Conservation (phyloP, 1,140 invertebrate genomes). For the Drosophila pectinifera region DNA sequence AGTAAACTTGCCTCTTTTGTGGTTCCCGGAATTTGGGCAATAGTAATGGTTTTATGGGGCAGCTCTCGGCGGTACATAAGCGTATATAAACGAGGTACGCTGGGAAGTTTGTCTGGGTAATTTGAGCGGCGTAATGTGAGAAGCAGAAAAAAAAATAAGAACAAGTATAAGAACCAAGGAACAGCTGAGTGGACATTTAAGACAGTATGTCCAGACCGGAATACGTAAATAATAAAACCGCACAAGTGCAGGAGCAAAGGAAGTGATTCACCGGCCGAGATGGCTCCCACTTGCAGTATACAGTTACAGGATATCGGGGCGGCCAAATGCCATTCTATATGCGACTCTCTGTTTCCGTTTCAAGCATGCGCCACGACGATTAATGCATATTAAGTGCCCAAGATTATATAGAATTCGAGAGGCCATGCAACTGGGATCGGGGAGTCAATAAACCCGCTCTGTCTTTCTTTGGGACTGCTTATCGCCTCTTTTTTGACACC, state of each 20-base stretch:
- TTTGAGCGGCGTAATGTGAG: constrained; percentile 65
- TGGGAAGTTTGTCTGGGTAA: constrained; percentile 63
- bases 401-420: constrained; percentile 35
- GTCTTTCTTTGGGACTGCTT: constrained; percentile 21
- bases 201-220: constrained; percentile 32
- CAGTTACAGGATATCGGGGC: constrained; percentile 70
- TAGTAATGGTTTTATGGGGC: constrained; percentile 75
- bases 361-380: constrained; percentile 42
- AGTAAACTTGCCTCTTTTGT: constrained; percentile 58
- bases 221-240: constrained; percentile 56
- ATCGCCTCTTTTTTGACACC: constrained; percentile 49
- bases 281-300: constrained; percentile 27
- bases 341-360: constrained; percentile 51
- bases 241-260: constrained; percentile 71
- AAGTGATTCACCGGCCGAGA: constrained; percentile 58
- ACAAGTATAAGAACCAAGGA: constrained; percentile 21
- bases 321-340: not conserved
- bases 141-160: not conserved
- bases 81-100: constrained; percentile 55
- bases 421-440: constrained; percentile 27
- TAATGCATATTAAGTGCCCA: constrained; percentile 60
- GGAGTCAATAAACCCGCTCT: constrained; percentile 47
- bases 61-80: constrained; percentile 26
- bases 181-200: constrained; percentile 77
- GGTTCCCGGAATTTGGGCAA: constrained; percentile 74